Evolutionary conservation across 2,113 vertebrate genomes (phyloP), one percentile per base, ranked within the genome.

Genomic region (Oenanthe oenanthe): DNA sequence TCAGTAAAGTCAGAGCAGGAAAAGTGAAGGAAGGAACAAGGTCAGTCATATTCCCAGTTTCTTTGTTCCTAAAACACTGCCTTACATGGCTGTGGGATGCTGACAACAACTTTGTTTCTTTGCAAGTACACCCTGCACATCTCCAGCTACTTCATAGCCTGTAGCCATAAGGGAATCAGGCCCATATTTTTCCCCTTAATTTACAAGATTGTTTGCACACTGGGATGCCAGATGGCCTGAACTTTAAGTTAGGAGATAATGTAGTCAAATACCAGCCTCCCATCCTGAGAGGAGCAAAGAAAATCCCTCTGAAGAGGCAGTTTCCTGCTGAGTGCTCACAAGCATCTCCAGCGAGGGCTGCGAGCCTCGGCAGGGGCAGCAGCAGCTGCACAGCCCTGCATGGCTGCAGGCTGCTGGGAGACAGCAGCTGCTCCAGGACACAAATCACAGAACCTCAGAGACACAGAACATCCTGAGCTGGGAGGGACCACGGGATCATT

Each of bases 141-240:
- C 88, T 8, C 85, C 82, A 68, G 88, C 82, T 78, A 29, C 88
- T 89, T 80, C 40, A 42, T 56, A 88, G 96, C 95, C 97, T 95
- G 60, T 4, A 83, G 94, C 96, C 96, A 89, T 43, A 83, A 96
- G 97, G 96, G 92, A 97, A 86, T 62, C 95, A 80, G 95, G 96
- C 93, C 93, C 95, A 71, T 97, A 96, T 96, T 97, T 97, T 91
- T 57, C 94, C 95, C 93, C 86, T 88, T 97, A 97, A 97, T 97
- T 97, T 96, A 95, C 97, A 97, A 94, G 97, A 94, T 66, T 97
- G 96, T 98, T 98, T 97, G 96, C 97, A 97, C 97, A 96, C 96
- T 95, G 91, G 96, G 93, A 91, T 95, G 95, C 97, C 97, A 97
- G 97, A 98, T 97, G 97, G 98, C 96, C 96, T 97, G 97, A 98